Conservation (phyloP, 1,140 invertebrate genomes). For the Eciton burchellii region DNA sequence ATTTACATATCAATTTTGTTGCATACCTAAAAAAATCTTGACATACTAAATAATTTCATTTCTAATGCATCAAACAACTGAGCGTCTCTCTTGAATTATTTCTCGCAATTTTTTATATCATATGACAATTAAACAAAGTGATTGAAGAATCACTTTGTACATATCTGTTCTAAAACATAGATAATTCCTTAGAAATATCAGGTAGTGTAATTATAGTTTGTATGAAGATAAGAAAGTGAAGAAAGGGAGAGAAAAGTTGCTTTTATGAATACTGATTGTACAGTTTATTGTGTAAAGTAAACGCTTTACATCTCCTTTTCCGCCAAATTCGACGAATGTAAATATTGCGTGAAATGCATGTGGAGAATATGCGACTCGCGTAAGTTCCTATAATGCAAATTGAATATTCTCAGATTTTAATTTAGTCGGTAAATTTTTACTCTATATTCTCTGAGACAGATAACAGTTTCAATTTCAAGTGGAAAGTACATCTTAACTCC, state of each 20-base stretch:
- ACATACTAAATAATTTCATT: neutral
- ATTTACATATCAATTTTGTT: slow-evolving; percentile 51
- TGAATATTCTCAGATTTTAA: slow-evolving; percentile 9
- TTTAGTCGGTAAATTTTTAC: slow-evolving; percentile 26
- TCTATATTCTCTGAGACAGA: slow-evolving; percentile 29
- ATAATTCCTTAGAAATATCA: slow-evolving; percentile 46
- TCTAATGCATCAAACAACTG: slow-evolving; percentile 1
- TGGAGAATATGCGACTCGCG: slow-evolving; percentile 38
- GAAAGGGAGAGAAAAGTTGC: neutral
- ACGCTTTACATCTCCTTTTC: slow-evolving; percentile 39
- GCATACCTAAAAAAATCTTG: neutral
- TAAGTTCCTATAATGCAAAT: slow-evolving; percentile 49
- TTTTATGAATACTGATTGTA: slow-evolving; percentile 47
- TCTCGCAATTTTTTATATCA: slow-evolving; percentile 73
- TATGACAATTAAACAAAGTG: slow-evolving; percentile 68
- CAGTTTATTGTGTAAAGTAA: slow-evolving; percentile 59
- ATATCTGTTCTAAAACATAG: slow-evolving; percentile 68
- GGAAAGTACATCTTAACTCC: neutral
- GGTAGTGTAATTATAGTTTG: slow-evolving; percentile 60
- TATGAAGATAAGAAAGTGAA: slow-evolving; percentile 15
- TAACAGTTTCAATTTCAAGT: slow-evolving; percentile 30
- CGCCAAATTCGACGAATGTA: slow-evolving; percentile 49
- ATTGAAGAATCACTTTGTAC: slow-evolving; percentile 78
- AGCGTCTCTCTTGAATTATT: slow-evolving; percentile 22
- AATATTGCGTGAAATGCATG: slow-evolving; percentile 51